A percentile compares a stretch with the other conserved stretches of the same genome.
These are phyloP conservation scores for Odontomyia ornata DNA, from an alignment of 2,888 invertebrate genomes.

Conservation along the genomic window DNA sequence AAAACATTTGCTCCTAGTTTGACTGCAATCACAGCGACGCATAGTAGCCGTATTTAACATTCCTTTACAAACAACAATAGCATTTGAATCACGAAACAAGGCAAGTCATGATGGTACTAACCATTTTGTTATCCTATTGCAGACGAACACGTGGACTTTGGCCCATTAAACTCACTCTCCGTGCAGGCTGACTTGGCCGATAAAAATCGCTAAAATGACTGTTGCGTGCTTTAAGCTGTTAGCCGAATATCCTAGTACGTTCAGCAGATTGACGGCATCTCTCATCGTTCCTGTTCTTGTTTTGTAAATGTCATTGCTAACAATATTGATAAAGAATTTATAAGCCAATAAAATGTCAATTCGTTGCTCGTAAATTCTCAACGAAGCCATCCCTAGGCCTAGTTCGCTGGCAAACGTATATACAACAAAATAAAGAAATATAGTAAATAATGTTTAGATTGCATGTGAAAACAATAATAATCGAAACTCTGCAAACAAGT, in stretches of 20 bases:
- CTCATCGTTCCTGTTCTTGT: conserved; percentile 24
- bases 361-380: conserved; percentile 23
- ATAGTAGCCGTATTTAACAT: neutral
- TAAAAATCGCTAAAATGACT: conserved; percentile 31
- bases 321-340: conserved; percentile 39
- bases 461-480: conserved; percentile 24
- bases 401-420: no score
- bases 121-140: neutral
- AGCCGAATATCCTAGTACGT: neutral
- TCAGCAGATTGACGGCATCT: conserved; percentile 28
- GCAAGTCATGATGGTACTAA: conserved; percentile 7
- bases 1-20: neutral
- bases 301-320: conserved; percentile 30
- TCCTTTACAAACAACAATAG: neutral
- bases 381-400: neutral
- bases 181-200: conserved; percentile 6
- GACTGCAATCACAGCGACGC: neutral
- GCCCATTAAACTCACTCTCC: neutral
- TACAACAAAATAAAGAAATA: neutral
- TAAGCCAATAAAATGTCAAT: conserved; percentile 38
- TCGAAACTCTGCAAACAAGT: conserved; percentile 1
- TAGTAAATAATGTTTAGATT: conserved; percentile 6
- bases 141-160: conserved; percentile 9
- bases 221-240: conserved; percentile 34
- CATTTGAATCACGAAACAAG: conserved; percentile 4